A percentile compares a stretch with the other conserved stretches of the same genome.
Conservation (phyloP, 2,888 invertebrate species). For the Chironomus tentans region DNA sequence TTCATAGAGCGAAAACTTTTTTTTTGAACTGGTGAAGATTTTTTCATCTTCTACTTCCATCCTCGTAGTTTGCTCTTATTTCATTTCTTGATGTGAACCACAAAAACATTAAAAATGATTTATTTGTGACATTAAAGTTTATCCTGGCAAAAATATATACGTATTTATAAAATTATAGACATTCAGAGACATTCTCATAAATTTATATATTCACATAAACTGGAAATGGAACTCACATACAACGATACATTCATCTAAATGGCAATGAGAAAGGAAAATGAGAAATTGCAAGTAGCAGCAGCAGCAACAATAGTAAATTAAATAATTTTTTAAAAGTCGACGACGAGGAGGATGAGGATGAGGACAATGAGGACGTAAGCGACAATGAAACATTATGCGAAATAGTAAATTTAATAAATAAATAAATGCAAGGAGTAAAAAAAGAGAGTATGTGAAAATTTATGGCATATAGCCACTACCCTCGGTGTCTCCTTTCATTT, state of each 20-base stretch:
- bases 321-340: background rate
- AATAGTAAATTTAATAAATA: constrained; percentile 15
- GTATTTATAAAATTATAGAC: background rate
- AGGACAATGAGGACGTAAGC: background rate
- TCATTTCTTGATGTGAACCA: constrained; percentile 14
- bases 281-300: background rate
- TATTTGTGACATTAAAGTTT: constrained; percentile 21
- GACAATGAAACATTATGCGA: constrained; percentile 14
- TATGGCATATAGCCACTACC: constrained; percentile 9
- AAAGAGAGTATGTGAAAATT: constrained; percentile 11
- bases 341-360: background rate
- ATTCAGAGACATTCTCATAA: background rate
- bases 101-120: constrained; percentile 24
- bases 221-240: background rate
- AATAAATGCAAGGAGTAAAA: background rate
- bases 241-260: too few species aligned
- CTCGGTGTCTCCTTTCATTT: too few species aligned
- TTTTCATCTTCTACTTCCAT: background rate
- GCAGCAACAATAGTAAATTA: background rate
- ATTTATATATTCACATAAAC: too few species aligned
- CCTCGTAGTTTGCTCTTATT: background rate
- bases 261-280: background rate
- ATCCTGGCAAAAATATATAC: constrained; percentile 5
- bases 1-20: background rate
- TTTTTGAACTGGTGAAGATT: background rate